Conservation (phyloP, 2,888 invertebrate species). For the Chironomus riparius region DNA sequence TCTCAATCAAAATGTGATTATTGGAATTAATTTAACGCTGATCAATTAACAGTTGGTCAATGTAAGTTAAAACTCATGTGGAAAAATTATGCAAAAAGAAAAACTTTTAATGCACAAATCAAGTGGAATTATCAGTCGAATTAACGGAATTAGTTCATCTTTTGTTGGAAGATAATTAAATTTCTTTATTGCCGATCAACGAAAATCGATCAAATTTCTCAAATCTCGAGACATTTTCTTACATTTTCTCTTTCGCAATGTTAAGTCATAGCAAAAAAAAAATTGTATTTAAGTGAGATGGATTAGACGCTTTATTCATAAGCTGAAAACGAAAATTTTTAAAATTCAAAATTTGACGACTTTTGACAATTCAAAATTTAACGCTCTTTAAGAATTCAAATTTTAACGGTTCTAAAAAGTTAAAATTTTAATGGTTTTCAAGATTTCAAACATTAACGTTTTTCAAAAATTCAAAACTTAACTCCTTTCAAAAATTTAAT, state of each 20-base stretch:
- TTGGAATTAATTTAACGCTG: background rate
- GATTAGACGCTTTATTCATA: no score
- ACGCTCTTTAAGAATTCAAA: no score
- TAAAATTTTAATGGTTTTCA: no score
- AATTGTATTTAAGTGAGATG: no score
- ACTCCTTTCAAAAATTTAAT: no score
- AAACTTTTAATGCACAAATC: background rate
- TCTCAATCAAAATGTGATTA: background rate
- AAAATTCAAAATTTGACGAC: no score
- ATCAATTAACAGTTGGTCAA: background rate
- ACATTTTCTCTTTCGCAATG: background rate
- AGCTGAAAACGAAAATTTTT: no score
- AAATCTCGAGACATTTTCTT: background rate
- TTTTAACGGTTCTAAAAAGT: no score
- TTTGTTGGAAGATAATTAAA: background rate
- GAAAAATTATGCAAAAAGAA: background rate
- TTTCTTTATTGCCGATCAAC: background rate
- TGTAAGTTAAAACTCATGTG: background rate
- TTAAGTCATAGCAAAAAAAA: no score
- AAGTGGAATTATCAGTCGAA: background rate
- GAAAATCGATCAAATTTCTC: background rate
- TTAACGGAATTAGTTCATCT: background rate
- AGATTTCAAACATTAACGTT: no score
- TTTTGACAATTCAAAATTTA: no score
- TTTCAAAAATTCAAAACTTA: no score